These are phyloP conservation scores for Varanus komodoensis DNA, from an alignment of 2,113 vertebrate species.

Conservation along the genomic window DNA sequence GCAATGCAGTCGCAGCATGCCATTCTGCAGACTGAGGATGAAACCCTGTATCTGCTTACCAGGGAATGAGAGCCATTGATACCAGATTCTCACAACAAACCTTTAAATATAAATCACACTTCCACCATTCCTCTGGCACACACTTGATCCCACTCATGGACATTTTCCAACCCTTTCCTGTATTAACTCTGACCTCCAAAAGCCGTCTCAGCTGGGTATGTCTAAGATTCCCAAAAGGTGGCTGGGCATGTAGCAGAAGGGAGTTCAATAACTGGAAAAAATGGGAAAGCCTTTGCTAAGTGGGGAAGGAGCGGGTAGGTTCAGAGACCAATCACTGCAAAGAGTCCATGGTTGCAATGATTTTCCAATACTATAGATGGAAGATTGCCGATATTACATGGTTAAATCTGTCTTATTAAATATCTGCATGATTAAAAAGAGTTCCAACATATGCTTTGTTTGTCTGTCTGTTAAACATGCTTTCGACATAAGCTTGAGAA, in stretches of 20 bases:
- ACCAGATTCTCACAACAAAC: neutral
- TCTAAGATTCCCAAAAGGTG: neutral
- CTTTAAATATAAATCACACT: too few species aligned
- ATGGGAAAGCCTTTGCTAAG: neutral
- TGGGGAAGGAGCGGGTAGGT: neutral
- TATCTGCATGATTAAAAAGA: slow-evolving; percentile 37
- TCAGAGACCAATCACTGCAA: neutral
- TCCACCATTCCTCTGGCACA: too few species aligned
- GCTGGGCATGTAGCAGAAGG: neutral
- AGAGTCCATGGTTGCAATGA: too few species aligned
- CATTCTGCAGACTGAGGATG: neutral
- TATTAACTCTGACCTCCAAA: neutral
- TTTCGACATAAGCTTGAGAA: neutral
- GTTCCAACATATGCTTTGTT: neutral
- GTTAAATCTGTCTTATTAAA: slow-evolving; percentile 26
- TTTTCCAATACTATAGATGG: slow-evolving; percentile 26
- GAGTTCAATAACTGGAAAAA: neutral
- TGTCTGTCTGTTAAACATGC: neutral
- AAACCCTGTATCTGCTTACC: neutral
- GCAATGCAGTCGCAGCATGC: neutral
- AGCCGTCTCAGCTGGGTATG: neutral
- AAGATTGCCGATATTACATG: slow-evolving; percentile 32
- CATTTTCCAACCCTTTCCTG: neutral
- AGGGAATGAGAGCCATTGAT: neutral
- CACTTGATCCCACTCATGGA: neutral